Percentiles rank a stretch among this genome's conserved stretches.
phyloP scores from a whole-genome alignment of 92 coral and sea anemone species.

The Pocillopora grandis region DNA sequence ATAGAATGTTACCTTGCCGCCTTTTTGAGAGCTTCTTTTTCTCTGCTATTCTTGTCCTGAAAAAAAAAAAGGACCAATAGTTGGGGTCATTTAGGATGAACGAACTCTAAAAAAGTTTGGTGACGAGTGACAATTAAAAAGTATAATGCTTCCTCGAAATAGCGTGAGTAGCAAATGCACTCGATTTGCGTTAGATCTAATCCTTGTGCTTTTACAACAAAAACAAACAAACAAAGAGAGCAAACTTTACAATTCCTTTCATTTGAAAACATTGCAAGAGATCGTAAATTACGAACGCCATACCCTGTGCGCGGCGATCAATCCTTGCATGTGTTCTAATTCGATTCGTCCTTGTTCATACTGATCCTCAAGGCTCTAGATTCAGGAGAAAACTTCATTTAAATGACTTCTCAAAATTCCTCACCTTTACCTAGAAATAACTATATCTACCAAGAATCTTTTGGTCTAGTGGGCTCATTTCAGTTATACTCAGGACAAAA shows the following conservation, averaged over 20 bases:
- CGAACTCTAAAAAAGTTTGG: not conserved
- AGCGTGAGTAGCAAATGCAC: too few species aligned
- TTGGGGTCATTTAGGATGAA: not conserved
- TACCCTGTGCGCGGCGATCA: constrained; percentile 92
- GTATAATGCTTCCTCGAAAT: not conserved
- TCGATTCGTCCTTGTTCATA: constrained; percentile 81
- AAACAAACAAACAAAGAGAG: too few species aligned
- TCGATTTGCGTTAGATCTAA: too few species aligned
- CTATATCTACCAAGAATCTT: too few species aligned
- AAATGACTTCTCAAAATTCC: not conserved
- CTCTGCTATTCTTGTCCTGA: constrained; percentile 87
- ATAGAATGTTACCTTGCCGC: constrained; percentile 81
- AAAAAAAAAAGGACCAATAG: not conserved
- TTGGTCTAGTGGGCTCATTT: not conserved
- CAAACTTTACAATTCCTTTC: too few species aligned
- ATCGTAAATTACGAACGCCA: not conserved
- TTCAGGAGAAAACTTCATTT: not conserved
- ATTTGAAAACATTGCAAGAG: not conserved
- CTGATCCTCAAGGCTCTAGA: constrained; percentile 89
- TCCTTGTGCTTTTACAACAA: too few species aligned
- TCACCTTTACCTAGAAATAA: too few species aligned
- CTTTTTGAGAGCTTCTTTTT: constrained; percentile 95
- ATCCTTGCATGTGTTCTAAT: constrained; percentile 91
- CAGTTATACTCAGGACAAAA: not conserved
- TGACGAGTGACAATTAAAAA: not conserved